Conservation (phyloP, 2,113 vertebrate species). For the Tricholaema leucomelas region DNA sequence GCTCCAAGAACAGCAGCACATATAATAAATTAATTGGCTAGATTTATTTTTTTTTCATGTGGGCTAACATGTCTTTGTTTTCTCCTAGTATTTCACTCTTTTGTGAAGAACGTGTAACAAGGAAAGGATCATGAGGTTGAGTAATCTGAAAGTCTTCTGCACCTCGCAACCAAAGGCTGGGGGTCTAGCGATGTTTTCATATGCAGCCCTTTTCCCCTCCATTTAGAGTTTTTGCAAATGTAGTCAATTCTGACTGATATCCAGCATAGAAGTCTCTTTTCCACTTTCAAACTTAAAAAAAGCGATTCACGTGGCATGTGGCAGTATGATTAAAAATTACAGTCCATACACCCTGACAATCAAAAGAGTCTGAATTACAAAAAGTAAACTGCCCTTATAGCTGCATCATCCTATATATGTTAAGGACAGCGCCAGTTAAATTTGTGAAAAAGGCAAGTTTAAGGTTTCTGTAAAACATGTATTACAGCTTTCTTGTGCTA, state of each 20-base stretch:
- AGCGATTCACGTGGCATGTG: conserved; percentile 73
- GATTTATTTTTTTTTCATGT: conserved; percentile 74
- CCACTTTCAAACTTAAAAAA: conserved; percentile 68
- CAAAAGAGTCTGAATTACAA: conserved; percentile 75
- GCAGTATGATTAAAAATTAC: conserved; percentile 76
- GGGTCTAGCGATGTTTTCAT: conserved; percentile 64
- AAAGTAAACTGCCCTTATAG: conserved; percentile 72
- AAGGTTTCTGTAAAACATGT: conserved; percentile 66
- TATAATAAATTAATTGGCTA: conserved; percentile 73
- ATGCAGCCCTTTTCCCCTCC: conserved; percentile 77
- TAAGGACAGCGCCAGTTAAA: conserved; percentile 57
- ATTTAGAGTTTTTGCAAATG: conserved; percentile 71
- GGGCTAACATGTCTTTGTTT: conserved; percentile 72
- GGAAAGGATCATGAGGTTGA: conserved; percentile 49
- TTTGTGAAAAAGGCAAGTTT: conserved; percentile 65
- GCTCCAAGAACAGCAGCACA: conserved; percentile 78
- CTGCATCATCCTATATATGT: conserved; percentile 62
- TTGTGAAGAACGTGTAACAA: conserved; percentile 67
- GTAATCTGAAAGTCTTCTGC: conserved; percentile 60
- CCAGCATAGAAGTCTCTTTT: conserved; percentile 71
- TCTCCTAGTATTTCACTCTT: conserved; percentile 62
- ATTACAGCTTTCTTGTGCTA: conserved; percentile 70
- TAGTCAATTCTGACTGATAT: conserved; percentile 73
- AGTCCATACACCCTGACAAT: conserved; percentile 75
- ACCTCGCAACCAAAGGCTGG: conserved; percentile 45